Conservation (phyloP, 2,113 vertebrate species). For the Perca fluviatilis region DNA sequence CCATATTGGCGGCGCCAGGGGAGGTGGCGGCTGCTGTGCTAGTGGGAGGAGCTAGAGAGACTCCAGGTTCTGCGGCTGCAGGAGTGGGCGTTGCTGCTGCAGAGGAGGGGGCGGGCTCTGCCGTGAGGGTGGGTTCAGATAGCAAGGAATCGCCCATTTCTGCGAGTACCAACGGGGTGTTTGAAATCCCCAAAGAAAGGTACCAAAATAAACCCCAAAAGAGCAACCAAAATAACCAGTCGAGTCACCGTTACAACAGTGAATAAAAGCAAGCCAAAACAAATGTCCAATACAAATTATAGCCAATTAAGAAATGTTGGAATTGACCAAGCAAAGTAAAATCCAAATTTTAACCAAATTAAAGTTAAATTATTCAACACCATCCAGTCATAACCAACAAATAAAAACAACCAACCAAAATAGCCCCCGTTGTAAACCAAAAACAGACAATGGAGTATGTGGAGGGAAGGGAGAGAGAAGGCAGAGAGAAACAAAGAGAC, state of each 20-base stretch:
- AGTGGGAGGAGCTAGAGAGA: constrained; percentile 85
- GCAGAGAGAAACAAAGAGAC: constrained; percentile 78
- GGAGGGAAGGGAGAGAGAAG: constrained; percentile 70
- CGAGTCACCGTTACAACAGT: constrained; percentile 38
- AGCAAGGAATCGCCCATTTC: constrained; percentile 86
- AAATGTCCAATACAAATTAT: constrained; percentile 61
- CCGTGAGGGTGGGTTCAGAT: constrained; percentile 83
- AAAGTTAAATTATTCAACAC: constrained; percentile 51
- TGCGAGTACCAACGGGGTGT: constrained; percentile 64
- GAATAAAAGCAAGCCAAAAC: constrained; percentile 46
- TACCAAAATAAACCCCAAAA: constrained; percentile 69
- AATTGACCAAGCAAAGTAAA: constrained; percentile 48
- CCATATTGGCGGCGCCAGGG: constrained; percentile 89
- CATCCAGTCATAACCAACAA: constrained; percentile 46
- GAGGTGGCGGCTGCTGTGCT: constrained; percentile 85
- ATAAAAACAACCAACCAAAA: constrained; percentile 63
- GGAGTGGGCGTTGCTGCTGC: constrained; percentile 84
- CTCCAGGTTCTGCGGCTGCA: constrained; percentile 81
- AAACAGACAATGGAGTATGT: constrained; percentile 77
- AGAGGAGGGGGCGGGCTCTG: constrained; percentile 82
- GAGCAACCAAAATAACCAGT: constrained; percentile 61
- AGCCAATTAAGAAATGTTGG: constrained; percentile 33
- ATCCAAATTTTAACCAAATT: constrained; percentile 50
- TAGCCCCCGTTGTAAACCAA: constrained; percentile 74
- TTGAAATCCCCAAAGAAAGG: constrained; percentile 63